Evolutionary conservation across 2,113 vertebrate genomes (phyloP).

Genomic region (Amphiprion ocellaris): DNA sequence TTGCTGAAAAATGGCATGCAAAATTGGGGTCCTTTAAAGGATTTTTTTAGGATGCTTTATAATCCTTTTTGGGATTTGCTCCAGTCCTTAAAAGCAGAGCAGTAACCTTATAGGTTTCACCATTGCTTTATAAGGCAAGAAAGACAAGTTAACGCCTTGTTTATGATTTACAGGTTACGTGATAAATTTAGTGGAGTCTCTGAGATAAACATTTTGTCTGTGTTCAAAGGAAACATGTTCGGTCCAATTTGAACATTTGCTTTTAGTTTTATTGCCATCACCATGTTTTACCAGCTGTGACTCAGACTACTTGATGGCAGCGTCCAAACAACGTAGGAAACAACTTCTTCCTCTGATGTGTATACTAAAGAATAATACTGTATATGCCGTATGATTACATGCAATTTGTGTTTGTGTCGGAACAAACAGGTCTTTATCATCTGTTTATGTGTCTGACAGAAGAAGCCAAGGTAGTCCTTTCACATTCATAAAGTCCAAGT

Average conservation of each 20-base stretch:
- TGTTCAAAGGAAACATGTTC: constrained; percentile 15
- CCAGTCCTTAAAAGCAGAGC: constrained; percentile 32
- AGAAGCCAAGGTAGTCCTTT: constrained; percentile 43
- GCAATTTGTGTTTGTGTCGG: constrained; percentile 37
- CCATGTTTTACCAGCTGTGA: background rate
- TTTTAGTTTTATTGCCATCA: background rate
- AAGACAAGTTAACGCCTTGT: constrained; percentile 6
- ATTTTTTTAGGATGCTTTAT: background rate
- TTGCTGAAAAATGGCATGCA: background rate
- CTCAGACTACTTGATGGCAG: background rate
- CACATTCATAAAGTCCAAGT: constrained; percentile 21
- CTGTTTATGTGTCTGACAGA: constrained; percentile 56
- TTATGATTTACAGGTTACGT: constrained; percentile 18
- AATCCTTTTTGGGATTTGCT: background rate
- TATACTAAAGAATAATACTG: constrained; percentile 7
- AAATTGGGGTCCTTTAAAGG: constrained; percentile 7
- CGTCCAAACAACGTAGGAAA: constrained; percentile 20
- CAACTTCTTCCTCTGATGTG: background rate
- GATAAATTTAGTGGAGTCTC: constrained; percentile 12
- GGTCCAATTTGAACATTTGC: background rate
- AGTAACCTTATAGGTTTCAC: constrained; percentile 19
- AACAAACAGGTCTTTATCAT: constrained; percentile 48
- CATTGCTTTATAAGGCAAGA: constrained; percentile 43
- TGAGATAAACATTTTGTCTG: constrained; percentile 30
- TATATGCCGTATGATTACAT: constrained; percentile 26